Conservation (phyloP, 1,140 invertebrate genomes). For the Solen grandis region DNA sequence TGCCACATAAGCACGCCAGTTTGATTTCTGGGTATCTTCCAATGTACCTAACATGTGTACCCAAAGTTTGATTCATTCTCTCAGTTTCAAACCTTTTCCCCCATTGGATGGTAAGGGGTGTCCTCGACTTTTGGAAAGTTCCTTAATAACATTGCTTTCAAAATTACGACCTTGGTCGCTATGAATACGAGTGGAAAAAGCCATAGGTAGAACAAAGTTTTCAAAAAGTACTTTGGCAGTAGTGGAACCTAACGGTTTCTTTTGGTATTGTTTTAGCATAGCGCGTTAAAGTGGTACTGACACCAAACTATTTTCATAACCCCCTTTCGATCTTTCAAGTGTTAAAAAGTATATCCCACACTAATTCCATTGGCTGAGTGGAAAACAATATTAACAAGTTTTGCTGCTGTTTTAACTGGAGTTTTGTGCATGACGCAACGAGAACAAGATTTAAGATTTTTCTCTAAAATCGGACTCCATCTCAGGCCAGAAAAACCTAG, state of each 20-base stretch:
- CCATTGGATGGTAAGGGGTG: slow-evolving; percentile 51
- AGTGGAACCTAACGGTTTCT: slow-evolving; percentile 34
- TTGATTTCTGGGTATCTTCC: slow-evolving; percentile 31
- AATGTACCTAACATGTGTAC: slow-evolving; percentile 52
- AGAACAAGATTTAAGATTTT: neutral
- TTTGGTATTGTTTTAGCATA: slow-evolving; percentile 25
- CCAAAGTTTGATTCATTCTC: slow-evolving; percentile 43
- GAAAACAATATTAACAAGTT: neutral
- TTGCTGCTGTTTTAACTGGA: neutral
- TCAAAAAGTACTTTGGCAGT: slow-evolving; percentile 30
- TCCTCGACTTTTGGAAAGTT: slow-evolving; percentile 52
- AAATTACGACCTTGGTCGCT: slow-evolving; percentile 51
- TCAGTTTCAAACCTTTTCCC: slow-evolving; percentile 35
- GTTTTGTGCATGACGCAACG: neutral
- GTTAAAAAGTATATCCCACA: neutral
- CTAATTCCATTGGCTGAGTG: slow-evolving; percentile 7
- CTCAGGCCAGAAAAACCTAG: slow-evolving; percentile 36
- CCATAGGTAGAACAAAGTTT: slow-evolving; percentile 9
- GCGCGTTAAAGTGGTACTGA: slow-evolving; percentile 37
- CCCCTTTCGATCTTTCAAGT: slow-evolving; percentile 3
- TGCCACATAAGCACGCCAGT: slow-evolving; percentile 36
- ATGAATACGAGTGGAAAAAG: slow-evolving; percentile 25
- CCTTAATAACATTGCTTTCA: slow-evolving; percentile 24
- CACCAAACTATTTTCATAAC: neutral
- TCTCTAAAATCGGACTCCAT: neutral